These are phyloP conservation scores for Drosophila borealis DNA, from an alignment of 2,888 invertebrate genomes.

Conservation along the genomic window DNA sequence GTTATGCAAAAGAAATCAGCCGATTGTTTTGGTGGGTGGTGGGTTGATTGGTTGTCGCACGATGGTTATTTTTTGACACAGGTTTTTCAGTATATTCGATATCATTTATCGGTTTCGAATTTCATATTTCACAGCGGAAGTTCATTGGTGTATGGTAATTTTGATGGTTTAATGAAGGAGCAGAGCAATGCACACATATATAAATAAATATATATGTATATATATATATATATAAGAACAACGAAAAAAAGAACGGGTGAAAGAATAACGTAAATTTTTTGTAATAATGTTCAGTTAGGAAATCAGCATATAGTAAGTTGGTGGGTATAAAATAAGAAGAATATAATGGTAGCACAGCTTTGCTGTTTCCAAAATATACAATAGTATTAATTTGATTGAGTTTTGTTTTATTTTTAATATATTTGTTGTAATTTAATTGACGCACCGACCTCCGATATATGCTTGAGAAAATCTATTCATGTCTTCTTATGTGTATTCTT, in stretches of 20 bases:
- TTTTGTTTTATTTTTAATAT: constrained; percentile 17
- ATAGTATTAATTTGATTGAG: constrained; percentile 9
- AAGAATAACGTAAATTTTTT: constrained; percentile 33
- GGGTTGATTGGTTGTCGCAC: constrained; percentile 44
- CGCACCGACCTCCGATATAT: constrained; percentile 84
- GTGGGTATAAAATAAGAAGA: constrained; percentile 49
- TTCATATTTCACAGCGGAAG: constrained; percentile 36
- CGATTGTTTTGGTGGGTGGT: constrained; percentile 39
- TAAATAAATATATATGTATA: not conserved
- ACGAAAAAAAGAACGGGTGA: constrained; percentile 54
- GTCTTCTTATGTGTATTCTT: constrained; percentile 58
- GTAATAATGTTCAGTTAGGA: constrained; percentile 43
- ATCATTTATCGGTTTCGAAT: constrained; percentile 19
- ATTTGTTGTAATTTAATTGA: constrained; percentile 52
- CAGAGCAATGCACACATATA: constrained; percentile 45
- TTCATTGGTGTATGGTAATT: constrained; percentile 41
- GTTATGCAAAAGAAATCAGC: constrained; percentile 53
- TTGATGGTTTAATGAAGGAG: constrained; percentile 54
- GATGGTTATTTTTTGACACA: constrained; percentile 24
- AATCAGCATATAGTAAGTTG: constrained; percentile 58
- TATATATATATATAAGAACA: constrained; percentile 40
- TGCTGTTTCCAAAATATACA: constrained; percentile 34
- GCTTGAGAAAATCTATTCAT: constrained; percentile 84
- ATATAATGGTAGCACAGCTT: constrained; percentile 38
- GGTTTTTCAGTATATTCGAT: constrained; percentile 30